Evolutionary conservation across 37 sponge, comb jelly and placozoan species (phyloP).

Genomic region (Chondrilla cf. caribensis): DNA sequence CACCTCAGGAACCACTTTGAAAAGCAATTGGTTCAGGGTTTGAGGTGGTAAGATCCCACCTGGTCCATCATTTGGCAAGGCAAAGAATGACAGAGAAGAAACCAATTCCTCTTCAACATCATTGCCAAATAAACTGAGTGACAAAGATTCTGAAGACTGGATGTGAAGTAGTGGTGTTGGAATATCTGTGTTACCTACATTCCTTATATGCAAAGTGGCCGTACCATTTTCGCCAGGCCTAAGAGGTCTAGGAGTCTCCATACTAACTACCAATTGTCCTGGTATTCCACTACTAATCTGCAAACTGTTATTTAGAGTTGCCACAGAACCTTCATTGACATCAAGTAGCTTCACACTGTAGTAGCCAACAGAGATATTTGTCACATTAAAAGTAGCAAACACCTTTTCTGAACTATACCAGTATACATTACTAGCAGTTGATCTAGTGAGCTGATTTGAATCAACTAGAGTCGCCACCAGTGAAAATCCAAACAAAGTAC

Average conservation of each 20-base stretch:
- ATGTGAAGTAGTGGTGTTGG: slow-evolving; percentile 1
- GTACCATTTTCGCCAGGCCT: neutral
- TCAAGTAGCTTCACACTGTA: slow-evolving; percentile 7
- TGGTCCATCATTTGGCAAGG: slow-evolving; percentile 21
- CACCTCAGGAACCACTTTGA: neutral
- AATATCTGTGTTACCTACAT: slow-evolving; percentile 33
- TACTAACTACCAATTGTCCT: neutral
- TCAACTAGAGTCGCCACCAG: neutral
- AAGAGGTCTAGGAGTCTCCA: neutral
- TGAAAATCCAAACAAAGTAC: slow-evolving; percentile 22
- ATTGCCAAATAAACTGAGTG: no score
- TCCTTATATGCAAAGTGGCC: neutral
- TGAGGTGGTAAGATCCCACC: slow-evolving; percentile 30
- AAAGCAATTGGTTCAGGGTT: neutral
- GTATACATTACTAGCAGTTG: neutral
- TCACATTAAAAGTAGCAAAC: slow-evolving; percentile 33
- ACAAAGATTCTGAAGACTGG: no score
- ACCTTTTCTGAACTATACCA: slow-evolving; percentile 38
- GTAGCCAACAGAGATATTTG: neutral
- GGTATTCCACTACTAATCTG: slow-evolving; percentile 22
- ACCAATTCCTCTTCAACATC: neutral
- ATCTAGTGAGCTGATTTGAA: neutral
- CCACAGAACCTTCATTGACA: neutral
- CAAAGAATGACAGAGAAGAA: neutral
- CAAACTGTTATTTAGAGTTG: slow-evolving; percentile 17